Conservation (phyloP, 1,140 invertebrate species). For the Archivesica marissinica region DNA sequence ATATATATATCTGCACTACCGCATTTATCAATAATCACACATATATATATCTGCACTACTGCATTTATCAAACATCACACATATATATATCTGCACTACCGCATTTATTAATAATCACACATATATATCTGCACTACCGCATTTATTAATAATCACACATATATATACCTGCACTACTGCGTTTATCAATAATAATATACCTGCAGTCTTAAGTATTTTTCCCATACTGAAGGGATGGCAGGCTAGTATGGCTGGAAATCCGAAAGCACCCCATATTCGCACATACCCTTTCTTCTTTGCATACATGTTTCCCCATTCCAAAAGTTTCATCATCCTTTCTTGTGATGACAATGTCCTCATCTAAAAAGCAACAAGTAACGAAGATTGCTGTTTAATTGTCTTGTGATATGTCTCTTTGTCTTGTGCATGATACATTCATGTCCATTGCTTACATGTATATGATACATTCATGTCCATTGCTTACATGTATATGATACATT, state of each 20-base stretch:
- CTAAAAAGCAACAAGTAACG: not conserved
- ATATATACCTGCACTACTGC: too few species aligned
- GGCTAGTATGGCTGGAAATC: conserved; percentile 24
- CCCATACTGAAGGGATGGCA: conserved; percentile 41
- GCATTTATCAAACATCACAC: too few species aligned
- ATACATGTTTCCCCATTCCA: conserved; percentile 47
- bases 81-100: too few species aligned
- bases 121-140: too few species aligned
- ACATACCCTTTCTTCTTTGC: conserved; percentile 32
- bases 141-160: too few species aligned
- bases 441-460: too few species aligned
- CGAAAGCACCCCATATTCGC: conserved; percentile 33
- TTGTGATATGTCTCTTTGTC: not conserved
- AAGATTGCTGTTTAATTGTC: not conserved
- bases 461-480: too few species aligned
- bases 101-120: too few species aligned
- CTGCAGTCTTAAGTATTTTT: conserved; percentile 44
- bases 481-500: too few species aligned
- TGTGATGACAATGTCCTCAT: not conserved
- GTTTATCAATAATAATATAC: not conserved
- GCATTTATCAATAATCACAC: too few species aligned
- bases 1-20: too few species aligned
- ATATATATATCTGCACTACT: too few species aligned
- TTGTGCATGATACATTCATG: not conserved
- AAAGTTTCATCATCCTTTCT: not conserved